Evolutionary conservation across 2,113 vertebrate genomes (phyloP).

Genomic region (Amphiprion percula): DNA sequence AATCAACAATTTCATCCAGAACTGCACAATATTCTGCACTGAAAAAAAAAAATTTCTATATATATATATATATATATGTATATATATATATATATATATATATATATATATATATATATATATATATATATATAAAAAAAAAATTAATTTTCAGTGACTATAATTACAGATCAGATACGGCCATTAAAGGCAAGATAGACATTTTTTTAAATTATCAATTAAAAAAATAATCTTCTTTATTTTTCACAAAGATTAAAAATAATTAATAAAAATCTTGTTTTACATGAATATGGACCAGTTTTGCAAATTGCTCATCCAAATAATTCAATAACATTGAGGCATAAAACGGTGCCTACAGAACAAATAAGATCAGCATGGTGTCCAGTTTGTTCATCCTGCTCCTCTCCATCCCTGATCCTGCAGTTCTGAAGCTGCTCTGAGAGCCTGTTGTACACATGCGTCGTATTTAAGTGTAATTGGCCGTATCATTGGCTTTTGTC

Average conservation of each 20-base stretch:
- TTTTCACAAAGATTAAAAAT: no score
- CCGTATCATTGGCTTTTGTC: slow-evolving; percentile 89
- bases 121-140: no score
- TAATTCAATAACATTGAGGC: not conserved
- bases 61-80: no score
- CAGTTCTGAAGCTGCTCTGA: not conserved
- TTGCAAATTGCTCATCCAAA: not conserved
- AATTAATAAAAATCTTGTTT: no score
- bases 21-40: not conserved
- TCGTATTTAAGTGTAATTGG: slow-evolving; percentile 83
- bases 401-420: not conserved
- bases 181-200: no score
- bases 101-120: no score
- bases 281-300: no score
- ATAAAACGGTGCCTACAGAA: not conserved
- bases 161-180: no score
- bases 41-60: no score
- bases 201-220: not conserved
- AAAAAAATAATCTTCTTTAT: no score
- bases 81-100: no score
- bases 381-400: not conserved
- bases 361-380: not conserved
- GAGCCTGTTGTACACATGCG: slow-evolving; percentile 68
- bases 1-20: not conserved
- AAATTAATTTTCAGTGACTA: no score